Evolutionary conservation across 2,797 vertebrate genomes (phyloP).

Genomic region (Argya squamiceps): DNA sequence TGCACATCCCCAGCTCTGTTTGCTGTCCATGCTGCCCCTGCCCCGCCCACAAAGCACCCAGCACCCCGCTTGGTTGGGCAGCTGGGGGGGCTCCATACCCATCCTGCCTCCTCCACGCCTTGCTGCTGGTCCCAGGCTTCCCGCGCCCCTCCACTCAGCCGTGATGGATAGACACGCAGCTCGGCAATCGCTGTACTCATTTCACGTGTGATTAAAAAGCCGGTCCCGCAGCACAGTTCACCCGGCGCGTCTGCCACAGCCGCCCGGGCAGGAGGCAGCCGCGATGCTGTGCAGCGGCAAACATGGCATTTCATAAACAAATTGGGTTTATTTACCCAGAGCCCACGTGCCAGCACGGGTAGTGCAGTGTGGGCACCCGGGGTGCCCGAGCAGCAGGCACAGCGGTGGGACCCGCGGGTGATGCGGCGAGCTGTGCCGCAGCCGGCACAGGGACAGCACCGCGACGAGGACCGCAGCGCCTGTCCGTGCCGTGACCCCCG

Average conservation of each 20-base stretch:
- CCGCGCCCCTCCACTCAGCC: fast-evolving
- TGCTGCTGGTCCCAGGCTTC: background rate
- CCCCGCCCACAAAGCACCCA: background rate
- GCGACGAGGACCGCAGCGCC: background rate
- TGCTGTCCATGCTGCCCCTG: fast-evolving
- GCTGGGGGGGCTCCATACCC: background rate
- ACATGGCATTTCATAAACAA: background rate
- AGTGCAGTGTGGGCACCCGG: background rate
- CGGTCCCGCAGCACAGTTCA: background rate
- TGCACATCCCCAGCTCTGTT: background rate
- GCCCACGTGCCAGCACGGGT: background rate
- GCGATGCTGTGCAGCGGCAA: background rate
- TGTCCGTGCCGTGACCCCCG: background rate
- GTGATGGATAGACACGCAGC: background rate
- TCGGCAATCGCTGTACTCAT: background rate
- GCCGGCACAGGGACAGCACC: background rate
- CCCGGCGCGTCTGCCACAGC: background rate
- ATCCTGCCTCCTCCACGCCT: background rate
- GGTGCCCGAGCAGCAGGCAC: background rate
- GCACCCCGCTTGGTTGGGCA: background rate
- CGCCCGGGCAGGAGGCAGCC: background rate
- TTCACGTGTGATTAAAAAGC: background rate
- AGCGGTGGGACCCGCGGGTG: background rate
- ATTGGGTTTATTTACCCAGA: background rate
- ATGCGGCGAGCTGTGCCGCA: background rate